phyloP scores from a whole-genome alignment of 2,888 invertebrate species.

The Biston betularia region DNA sequence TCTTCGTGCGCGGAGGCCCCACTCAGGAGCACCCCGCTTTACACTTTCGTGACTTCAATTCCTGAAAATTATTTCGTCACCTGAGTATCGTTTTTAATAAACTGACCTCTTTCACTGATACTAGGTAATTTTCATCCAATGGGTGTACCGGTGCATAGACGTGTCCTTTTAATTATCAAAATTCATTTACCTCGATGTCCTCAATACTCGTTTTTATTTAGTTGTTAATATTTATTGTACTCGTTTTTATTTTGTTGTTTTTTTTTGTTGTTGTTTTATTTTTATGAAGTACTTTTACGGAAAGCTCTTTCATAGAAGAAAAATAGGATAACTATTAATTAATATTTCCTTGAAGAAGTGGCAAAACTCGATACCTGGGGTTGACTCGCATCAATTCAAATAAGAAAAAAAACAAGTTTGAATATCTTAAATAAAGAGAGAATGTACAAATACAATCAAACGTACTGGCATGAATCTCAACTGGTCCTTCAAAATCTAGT shows the following conservation, averaged over 20 bases:
- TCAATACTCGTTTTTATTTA: not conserved
- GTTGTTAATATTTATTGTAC: not conserved
- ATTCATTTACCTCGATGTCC: not conserved
- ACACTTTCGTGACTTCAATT: slow-evolving; percentile 64
- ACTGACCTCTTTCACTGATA: not conserved
- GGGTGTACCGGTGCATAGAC: slow-evolving; percentile 7
- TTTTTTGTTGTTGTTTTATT: too few relatives aligned
- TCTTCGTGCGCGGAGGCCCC: slow-evolving; percentile 75
- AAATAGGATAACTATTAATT: too few relatives aligned
- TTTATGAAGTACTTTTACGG: too few relatives aligned
- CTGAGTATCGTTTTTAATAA: not conserved
- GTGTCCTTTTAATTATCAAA: not conserved
- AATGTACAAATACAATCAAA: too few relatives aligned
- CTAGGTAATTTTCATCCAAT: not conserved
- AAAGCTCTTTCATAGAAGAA: too few relatives aligned
- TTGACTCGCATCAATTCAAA: too few relatives aligned
- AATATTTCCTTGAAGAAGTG: too few relatives aligned
- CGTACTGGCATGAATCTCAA: too few relatives aligned
- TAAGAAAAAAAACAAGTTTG: too few relatives aligned
- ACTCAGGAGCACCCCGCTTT: slow-evolving; percentile 77
- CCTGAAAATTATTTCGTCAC: slow-evolving; percentile 64
- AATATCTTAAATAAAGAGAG: too few relatives aligned
- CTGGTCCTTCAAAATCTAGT: too few relatives aligned
- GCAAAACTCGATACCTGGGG: too few relatives aligned
- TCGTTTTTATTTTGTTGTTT: not conserved